phyloP scores from a whole-genome alignment of 2,888 invertebrate genomes.

The Poecilobothrus nobilitatus region DNA sequence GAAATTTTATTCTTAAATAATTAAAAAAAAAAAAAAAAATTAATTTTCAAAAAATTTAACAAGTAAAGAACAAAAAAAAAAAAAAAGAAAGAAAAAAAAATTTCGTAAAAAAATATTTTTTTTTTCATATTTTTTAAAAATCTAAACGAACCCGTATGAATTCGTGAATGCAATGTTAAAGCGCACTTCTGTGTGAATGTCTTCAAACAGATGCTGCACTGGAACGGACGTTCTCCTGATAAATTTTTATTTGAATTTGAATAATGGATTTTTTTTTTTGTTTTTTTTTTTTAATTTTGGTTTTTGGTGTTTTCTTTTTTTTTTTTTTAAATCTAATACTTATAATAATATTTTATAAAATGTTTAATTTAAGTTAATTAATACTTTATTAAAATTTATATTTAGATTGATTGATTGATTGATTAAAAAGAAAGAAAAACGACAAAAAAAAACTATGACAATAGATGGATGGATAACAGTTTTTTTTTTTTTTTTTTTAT shows the following conservation, averaged over 20 bases:
- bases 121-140: slow-evolving; percentile 13
- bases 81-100: no score
- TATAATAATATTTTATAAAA: no score
- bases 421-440: no score
- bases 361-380: no score
- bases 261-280: slow-evolving; percentile 13
- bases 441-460: no score
- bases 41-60: neutral
- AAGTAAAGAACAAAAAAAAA: no score
- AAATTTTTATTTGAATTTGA: slow-evolving; percentile 19
- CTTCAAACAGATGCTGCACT: slow-evolving; percentile 56
- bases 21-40: no score
- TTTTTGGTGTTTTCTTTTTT: neutral
- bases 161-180: slow-evolving; percentile 55
- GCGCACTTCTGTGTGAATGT: slow-evolving; percentile 56
- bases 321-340: neutral
- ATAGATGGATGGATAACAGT: no score
- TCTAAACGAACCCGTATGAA: slow-evolving; percentile 52
- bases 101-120: slow-evolving; percentile 9
- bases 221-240: slow-evolving; percentile 53
- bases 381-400: no score
- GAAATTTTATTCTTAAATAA: no score
- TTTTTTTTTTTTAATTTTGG: slow-evolving; percentile 5
- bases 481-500: no score
- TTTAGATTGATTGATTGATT: no score